phyloP scores from a whole-genome alignment of 2,888 invertebrate genomes.

The Hymenopus coronatus region DNA sequence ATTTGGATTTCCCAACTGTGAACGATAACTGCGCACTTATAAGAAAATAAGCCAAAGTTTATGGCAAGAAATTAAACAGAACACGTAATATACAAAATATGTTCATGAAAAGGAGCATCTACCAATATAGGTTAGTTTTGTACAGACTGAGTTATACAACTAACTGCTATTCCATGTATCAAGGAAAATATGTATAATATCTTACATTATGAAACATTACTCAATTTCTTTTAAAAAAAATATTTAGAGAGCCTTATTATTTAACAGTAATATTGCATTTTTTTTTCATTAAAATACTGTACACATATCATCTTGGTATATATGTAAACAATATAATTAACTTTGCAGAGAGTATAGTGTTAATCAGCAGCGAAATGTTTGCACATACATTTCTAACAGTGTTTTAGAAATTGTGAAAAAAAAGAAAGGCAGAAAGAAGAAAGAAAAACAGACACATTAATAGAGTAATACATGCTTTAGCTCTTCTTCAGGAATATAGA shows the following conservation, averaged over 20 bases:
- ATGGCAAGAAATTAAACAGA: not conserved
- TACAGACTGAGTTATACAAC: constrained; percentile 11
- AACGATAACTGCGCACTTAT: not conserved
- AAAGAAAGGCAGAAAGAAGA: too few species aligned
- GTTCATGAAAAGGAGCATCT: not conserved
- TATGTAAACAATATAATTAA: constrained; percentile 23
- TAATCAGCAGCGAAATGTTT: not conserved
- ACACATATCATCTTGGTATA: constrained; percentile 26
- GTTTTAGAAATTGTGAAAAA: not conserved
- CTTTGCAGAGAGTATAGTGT: not conserved
- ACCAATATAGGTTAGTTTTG: constrained; percentile 11
- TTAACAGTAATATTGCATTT: constrained; percentile 33
- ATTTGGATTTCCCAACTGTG: not conserved
- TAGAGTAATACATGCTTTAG: not conserved
- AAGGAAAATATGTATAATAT: constrained; percentile 22
- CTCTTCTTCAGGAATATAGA: not conserved
- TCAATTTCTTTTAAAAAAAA: constrained; percentile 1
- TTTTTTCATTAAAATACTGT: constrained; percentile 32
- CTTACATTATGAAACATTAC: constrained; percentile 18
- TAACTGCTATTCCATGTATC: constrained; percentile 7
- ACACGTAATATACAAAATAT: not conserved
- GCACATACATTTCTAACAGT: not conserved
- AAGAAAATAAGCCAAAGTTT: not conserved
- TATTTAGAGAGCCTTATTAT: constrained; percentile 22
- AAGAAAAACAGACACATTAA: too few species aligned